Percentiles rank a stretch among this genome's conserved stretches.
These are phyloP conservation scores for Procavia capensis DNA, from an alignment of 2,113 vertebrate species.

Conservation along the genomic window DNA sequence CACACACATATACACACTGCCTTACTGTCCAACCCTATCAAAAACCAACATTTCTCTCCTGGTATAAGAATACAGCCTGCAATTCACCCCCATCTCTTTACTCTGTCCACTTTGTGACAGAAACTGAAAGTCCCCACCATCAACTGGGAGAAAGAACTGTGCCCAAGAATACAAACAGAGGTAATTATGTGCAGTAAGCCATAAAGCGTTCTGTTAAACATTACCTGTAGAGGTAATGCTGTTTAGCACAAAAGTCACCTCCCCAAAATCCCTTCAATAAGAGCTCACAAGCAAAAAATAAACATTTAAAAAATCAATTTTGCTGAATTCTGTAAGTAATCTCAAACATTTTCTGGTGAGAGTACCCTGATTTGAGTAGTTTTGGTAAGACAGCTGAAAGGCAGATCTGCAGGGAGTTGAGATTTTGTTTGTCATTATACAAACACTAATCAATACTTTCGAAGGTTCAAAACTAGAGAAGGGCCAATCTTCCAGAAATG, in stretches of 20 bases:
- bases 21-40: not conserved
- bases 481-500: not conserved
- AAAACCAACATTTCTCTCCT: not conserved
- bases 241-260: conserved; percentile 7
- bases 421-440: conserved; percentile 60
- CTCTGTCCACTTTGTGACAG: conserved; percentile 31
- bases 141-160: conserved; percentile 10
- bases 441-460: conserved; percentile 17
- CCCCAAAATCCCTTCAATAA: conserved; percentile 27
- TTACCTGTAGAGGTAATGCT: conserved; percentile 47
- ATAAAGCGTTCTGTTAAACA: conserved; percentile 71
- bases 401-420: conserved; percentile 55
- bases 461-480: conserved; percentile 49
- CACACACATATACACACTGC: not conserved
- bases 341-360: conserved; percentile 16
- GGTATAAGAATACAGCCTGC: not conserved
- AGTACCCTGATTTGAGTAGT: not conserved
- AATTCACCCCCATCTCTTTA: not conserved
- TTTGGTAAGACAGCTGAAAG: conserved; percentile 69
- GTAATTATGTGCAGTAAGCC: conserved; percentile 41
- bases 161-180: conserved; percentile 53
- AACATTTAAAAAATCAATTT: not conserved
- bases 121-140: not conserved
- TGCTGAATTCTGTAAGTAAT: conserved; percentile 34
- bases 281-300: not conserved